phyloP scores from a whole-genome alignment of 2,113 vertebrate genomes.

The Orycteropus afer region DNA sequence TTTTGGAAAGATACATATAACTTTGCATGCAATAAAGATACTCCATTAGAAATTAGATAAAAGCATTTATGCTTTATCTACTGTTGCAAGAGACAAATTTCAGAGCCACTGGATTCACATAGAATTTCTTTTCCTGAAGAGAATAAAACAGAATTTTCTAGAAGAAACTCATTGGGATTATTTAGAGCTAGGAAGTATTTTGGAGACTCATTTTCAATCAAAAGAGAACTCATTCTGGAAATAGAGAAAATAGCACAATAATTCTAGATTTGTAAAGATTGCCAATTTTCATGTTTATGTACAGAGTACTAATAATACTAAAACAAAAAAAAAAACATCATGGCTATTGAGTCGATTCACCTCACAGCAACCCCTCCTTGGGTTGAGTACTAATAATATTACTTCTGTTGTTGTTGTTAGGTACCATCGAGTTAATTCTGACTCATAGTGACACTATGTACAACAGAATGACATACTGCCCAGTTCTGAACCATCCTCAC shows the following conservation, averaged over 20 bases:
- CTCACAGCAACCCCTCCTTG: too few relatives aligned
- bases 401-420: neutral
- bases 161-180: neutral
- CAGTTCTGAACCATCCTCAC: neutral
- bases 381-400: too few relatives aligned
- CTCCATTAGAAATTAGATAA: neutral
- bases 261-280: neutral
- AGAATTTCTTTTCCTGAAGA: neutral
- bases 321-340: too few relatives aligned
- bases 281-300: neutral
- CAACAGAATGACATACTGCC: neutral
- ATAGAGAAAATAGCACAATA: slow-evolving; percentile 1
- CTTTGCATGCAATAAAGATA: slow-evolving; percentile 19
- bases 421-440: neutral
- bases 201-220: neutral
- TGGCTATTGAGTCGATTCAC: too few relatives aligned
- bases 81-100: neutral
- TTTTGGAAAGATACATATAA: neutral
- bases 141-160: neutral
- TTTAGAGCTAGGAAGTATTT: neutral
- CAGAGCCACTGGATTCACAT: neutral
- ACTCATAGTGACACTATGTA: neutral
- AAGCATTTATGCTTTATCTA: neutral
- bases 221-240: neutral
- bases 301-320: neutral